phyloP scores from a whole-genome alignment of 2,888 invertebrate genomes.

The Lepidochrysops patricia region DNA sequence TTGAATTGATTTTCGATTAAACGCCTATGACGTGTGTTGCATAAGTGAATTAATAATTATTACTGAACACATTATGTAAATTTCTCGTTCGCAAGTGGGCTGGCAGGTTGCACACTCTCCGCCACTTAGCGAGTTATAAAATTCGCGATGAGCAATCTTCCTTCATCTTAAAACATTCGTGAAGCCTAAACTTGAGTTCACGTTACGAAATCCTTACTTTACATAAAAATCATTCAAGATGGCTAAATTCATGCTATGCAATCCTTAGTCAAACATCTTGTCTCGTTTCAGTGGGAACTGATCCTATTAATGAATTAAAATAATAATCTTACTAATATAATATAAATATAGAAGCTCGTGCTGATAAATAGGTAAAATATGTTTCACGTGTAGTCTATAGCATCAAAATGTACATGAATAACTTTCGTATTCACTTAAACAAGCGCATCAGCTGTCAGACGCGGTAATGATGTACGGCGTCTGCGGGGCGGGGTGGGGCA shows the following conservation, averaged over 20 bases:
- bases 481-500: not conserved
- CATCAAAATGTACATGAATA: not conserved
- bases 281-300: no score
- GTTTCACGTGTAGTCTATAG: no score
- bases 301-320: no score
- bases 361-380: no score
- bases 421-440: not conserved
- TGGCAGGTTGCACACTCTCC: not conserved
- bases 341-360: no score
- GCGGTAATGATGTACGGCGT: slow-evolving; percentile 5
- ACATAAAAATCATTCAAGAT: no score
- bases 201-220: not conserved
- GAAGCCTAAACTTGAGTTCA: not conserved
- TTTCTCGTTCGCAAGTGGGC: slow-evolving; percentile 5
- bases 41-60: slow-evolving; percentile 8
- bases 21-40: not conserved
- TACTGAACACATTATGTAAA: slow-evolving; percentile 11
- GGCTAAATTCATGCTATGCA: no score
- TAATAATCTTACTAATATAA: no score
- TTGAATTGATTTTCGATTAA: not conserved
- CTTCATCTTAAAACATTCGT: not conserved
- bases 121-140: slow-evolving; percentile 3
- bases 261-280: no score
- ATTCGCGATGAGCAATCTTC: not conserved
- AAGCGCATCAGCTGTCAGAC: not conserved